Evolutionary conservation across 2,113 vertebrate species (phyloP).

Genomic region (Pluvianellus socialis): DNA sequence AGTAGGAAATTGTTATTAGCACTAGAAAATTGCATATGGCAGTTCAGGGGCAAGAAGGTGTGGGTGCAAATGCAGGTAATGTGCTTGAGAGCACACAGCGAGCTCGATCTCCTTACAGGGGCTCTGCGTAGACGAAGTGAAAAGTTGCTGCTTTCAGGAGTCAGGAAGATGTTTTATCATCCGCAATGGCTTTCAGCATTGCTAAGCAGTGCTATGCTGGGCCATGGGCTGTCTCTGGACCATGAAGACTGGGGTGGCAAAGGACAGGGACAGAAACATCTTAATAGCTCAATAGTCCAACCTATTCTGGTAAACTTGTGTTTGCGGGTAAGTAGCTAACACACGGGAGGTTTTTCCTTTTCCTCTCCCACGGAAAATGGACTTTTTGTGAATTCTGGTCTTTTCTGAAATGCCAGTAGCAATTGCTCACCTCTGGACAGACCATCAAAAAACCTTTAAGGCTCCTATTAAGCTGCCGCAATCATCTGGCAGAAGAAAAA

Average conservation of each 20-base stretch:
- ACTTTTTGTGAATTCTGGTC: background rate
- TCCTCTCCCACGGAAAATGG: background rate
- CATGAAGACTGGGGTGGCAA: background rate
- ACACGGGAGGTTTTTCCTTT: background rate
- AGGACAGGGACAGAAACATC: background rate
- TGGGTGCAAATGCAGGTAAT: background rate
- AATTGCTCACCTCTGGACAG: background rate
- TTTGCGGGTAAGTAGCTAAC: background rate
- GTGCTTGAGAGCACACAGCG: background rate
- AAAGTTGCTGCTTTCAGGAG: background rate
- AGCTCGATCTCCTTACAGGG: background rate
- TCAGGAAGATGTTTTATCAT: background rate
- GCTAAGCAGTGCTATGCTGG: background rate
- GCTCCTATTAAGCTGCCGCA: background rate
- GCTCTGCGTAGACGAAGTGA: background rate
- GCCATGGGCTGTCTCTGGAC: background rate
- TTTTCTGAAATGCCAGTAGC: background rate
- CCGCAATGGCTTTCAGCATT: background rate
- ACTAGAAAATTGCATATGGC: background rate
- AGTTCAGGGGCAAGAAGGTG: background rate
- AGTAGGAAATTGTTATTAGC: background rate
- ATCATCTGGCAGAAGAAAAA: background rate
- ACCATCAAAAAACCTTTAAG: background rate
- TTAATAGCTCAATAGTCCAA: fast-evolving
- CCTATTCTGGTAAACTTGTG: fast-evolving